Base-by-base conservation (phyloP, 2,797 vertebrate species). In the Champsocephalus gunnari region DNA sequence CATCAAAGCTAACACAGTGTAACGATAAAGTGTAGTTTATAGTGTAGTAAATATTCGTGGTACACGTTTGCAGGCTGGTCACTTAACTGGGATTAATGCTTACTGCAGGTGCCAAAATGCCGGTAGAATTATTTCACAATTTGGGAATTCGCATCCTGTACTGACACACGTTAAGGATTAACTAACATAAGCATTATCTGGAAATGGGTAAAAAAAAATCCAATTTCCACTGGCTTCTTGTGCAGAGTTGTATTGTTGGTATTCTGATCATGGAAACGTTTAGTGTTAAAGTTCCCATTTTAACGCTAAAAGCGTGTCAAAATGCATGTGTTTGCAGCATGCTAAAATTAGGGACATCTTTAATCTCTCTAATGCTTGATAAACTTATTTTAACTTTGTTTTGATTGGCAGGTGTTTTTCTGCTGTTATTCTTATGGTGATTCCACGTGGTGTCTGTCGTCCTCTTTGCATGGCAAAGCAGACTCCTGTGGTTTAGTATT, bases 391-490 rank as follows among this genome's bases (percentile, higher is more conserved):
- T 57, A 21, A 19, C 6, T 1, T 4, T 48, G 2, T 44, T 66
- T 57, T 54, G 11, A 19, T 80, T 6, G 9, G 5, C 2, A 12
- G 0, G 0, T 38, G 9, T 17, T 54, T 56, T 54, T 43, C 14
- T 45, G 0, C 28, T 45, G 56, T 59, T 48, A 24, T 64, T 71
- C 67, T 76, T 71, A 2, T 84, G 55, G 41, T 47, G 14, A 62
- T 47, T 73, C 64, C 73, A 82, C 68, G 58, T 87, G 69, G 71
- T 79, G 38, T 21, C 28, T 38, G 44, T 54, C 56, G 54, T 9
- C 11, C 4, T 63, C 2, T 41, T 74, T 80, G 57, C 66, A 69
- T 28, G 21, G 59, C 32, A 48, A 71, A 66, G 32, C 51, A 43
- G 12, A 16, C 58, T 55, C 10, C 5, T 71, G 41, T 21, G 69